Percentiles rank a stretch among this genome's conserved stretches.
These are phyloP conservation scores for Vesta saturnalis DNA, from an alignment of 2,888 invertebrate species.

Conservation along the genomic window DNA sequence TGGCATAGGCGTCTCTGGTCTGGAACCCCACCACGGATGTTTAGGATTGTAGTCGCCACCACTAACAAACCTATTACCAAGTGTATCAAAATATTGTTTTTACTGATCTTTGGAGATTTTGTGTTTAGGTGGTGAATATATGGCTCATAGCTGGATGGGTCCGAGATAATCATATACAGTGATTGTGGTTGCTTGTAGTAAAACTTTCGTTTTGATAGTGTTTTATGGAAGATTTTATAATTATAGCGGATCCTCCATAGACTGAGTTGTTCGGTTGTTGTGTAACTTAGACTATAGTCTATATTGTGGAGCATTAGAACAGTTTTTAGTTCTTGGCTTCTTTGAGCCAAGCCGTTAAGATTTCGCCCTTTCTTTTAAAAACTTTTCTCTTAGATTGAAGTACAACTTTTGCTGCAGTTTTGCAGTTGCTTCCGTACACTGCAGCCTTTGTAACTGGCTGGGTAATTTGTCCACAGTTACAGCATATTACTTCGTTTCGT, in stretches of 20 bases:
- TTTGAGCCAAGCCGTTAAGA: constrained; percentile 17
- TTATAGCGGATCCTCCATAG: neutral
- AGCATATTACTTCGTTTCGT: too few relatives aligned
- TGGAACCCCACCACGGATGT: constrained; percentile 40
- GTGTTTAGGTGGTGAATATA: too few relatives aligned
- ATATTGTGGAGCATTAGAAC: constrained; percentile 14
- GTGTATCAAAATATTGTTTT: too few relatives aligned
- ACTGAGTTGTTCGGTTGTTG: constrained; percentile 10
- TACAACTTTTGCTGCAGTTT: constrained; percentile 1
- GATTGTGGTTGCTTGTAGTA: constrained; percentile 4
- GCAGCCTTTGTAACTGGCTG: too few relatives aligned
- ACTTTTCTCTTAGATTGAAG: too few relatives aligned
- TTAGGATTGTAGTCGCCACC: too few relatives aligned
- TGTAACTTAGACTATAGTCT: neutral
- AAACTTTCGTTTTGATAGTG: neutral
- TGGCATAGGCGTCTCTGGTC: constrained; percentile 29
- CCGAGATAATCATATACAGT: constrained; percentile 17
- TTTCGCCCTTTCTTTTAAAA: constrained; percentile 2
- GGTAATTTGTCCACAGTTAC: too few relatives aligned
- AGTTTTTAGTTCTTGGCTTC: constrained; percentile 17
- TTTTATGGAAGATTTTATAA: neutral
- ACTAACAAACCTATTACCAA: too few relatives aligned
- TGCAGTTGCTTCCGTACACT: constrained; percentile 5
- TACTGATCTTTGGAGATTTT: constrained; percentile 35
- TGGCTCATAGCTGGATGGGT: constrained; percentile 26